These are phyloP conservation scores for Carollia perspicillata DNA, from an alignment of 2,113 vertebrate genomes.

Conservation along the genomic window DNA sequence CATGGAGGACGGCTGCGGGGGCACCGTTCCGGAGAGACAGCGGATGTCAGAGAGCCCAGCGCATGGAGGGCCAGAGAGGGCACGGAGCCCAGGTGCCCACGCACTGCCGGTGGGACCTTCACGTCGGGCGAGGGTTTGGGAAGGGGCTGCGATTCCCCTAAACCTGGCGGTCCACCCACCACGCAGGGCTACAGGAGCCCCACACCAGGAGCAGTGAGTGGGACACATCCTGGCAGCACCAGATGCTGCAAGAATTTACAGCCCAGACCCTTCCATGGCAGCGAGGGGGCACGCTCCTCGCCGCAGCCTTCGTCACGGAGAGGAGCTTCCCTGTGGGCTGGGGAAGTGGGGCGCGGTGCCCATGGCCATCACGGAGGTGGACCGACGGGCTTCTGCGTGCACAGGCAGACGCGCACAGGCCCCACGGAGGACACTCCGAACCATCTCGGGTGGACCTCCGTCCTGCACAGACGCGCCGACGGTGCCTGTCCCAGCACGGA, in stretches of 20 bases:
- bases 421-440: background rate
- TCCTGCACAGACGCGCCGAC: background rate
- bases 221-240: background rate
- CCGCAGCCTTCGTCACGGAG: background rate
- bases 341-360: background rate
- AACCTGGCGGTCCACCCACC: background rate
- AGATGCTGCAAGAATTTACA: too few species aligned
- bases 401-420: background rate
- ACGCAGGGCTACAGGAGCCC: background rate
- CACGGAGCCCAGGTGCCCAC: background rate
- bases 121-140: background rate
- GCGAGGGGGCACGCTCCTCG: background rate
- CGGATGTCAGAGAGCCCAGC: background rate
- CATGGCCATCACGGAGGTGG: background rate
- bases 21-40: accelerated
- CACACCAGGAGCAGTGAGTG: background rate
- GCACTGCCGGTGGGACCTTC: background rate
- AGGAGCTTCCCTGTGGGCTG: background rate
- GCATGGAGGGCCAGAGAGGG: background rate
- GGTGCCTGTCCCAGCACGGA: background rate
- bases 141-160: background rate
- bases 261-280: background rate
- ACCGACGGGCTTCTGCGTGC: background rate
- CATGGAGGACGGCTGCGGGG: background rate
- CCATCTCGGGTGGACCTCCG: background rate